These are phyloP conservation scores for Hemithea aestivaria DNA, from an alignment of 2,888 invertebrate species.

Conservation along the genomic window DNA sequence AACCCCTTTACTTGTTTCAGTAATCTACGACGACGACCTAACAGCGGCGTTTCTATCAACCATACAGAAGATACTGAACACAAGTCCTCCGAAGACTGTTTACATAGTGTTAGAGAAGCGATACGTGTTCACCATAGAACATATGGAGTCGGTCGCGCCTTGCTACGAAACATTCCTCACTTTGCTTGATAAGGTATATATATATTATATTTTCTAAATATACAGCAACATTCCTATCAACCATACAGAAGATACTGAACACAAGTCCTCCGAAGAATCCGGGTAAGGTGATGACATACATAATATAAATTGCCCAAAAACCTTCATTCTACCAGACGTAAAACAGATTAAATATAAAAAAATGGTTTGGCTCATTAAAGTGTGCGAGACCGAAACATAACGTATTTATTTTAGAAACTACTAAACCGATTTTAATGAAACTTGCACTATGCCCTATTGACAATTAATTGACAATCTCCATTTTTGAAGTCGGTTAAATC, in stretches of 20 bases:
- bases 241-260: constrained; percentile 83
- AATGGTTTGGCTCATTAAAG: too few relatives aligned
- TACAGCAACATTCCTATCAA: constrained; percentile 88
- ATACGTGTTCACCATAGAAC: constrained; percentile 89
- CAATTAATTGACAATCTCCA: too few relatives aligned
- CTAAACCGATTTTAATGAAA: too few relatives aligned
- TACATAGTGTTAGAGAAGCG: constrained; percentile 91
- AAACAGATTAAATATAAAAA: too few relatives aligned
- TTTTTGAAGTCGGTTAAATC: too few relatives aligned
- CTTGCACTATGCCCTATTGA: too few relatives aligned
- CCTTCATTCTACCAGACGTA: too few relatives aligned
- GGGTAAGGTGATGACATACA: too few relatives aligned
- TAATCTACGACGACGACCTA: constrained; percentile 90
- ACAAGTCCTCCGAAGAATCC: constrained; percentile 79
- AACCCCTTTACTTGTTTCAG: constrained; percentile 67
- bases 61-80: constrained; percentile 82
- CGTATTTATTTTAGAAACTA: too few relatives aligned
- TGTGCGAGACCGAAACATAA: too few relatives aligned
- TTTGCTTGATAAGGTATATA: constrained; percentile 68
- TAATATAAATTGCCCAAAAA: too few relatives aligned
- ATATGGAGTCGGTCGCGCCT: constrained; percentile 90
- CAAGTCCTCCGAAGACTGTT: constrained; percentile 79
- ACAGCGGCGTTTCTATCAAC: constrained; percentile 89
- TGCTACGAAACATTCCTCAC: constrained; percentile 91
- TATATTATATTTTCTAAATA: too few relatives aligned